Percentiles rank a stretch among this genome's conserved stretches.
These are phyloP conservation scores for Lasioglossum zephyrum DNA, from an alignment of 2,888 invertebrate genomes.

Conservation along the genomic window DNA sequence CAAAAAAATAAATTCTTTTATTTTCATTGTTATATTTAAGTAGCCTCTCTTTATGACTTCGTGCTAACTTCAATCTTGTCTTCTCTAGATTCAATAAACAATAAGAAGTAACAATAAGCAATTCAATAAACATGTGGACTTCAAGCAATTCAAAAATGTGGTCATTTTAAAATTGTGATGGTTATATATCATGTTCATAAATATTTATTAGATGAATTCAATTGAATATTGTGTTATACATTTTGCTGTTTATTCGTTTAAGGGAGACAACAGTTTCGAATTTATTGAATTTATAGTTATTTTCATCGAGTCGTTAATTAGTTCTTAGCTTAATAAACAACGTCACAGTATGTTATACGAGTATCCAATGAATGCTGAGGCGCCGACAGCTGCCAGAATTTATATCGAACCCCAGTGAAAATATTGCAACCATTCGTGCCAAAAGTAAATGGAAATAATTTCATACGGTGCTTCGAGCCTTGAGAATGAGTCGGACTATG, in stretches of 20 bases:
- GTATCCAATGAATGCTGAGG: not conserved
- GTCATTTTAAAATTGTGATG: no score
- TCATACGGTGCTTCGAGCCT: not conserved
- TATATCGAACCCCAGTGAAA: not conserved
- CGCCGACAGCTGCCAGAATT: not conserved
- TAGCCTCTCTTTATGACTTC: not conserved
- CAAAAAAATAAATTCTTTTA: not conserved
- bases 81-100: no score
- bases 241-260: not conserved
- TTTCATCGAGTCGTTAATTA: not conserved
- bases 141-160: no score
- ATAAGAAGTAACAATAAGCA: no score
- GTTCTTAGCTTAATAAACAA: not conserved
- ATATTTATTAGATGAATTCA: not conserved
- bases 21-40: not conserved
- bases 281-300: not conserved
- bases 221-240: not conserved
- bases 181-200: no score
- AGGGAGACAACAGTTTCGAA: not conserved
- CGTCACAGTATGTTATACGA: not conserved
- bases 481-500: not conserved
- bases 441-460: constrained; percentile 1
- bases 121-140: no score
- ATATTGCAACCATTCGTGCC: not conserved
- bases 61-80: no score